These are phyloP conservation scores for Takifugu flavidus DNA, from an alignment of 2,113 vertebrate genomes.

Conservation along the genomic window DNA sequence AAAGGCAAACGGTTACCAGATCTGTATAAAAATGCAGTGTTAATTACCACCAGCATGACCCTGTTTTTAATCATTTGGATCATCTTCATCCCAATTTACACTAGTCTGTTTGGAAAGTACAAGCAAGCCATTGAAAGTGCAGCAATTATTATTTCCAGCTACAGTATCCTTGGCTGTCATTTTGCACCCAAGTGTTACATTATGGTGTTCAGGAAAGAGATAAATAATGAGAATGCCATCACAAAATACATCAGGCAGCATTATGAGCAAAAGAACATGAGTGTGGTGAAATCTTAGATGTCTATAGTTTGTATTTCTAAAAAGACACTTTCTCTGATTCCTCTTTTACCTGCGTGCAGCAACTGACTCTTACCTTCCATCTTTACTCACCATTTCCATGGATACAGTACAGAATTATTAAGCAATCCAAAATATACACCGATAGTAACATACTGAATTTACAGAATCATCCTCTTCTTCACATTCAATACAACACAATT, in stretches of 20 bases:
- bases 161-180: slow-evolving; percentile 78
- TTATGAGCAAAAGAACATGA: slow-evolving; percentile 37
- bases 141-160: slow-evolving; percentile 81
- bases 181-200: slow-evolving; percentile 85
- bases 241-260: slow-evolving; percentile 78
- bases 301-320: too few relatives aligned
- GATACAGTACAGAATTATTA: too few relatives aligned
- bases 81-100: slow-evolving; percentile 78
- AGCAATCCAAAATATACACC: too few relatives aligned
- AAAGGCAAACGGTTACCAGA: slow-evolving; percentile 60
- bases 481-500: too few relatives aligned
- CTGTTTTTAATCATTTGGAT: slow-evolving; percentile 71
- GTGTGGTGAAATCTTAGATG: slow-evolving; percentile 53
- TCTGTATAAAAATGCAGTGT: slow-evolving; percentile 61
- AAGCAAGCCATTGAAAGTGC: slow-evolving; percentile 75
- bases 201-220: slow-evolving; percentile 81
- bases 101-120: slow-evolving; percentile 72
- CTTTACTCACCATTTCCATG: too few relatives aligned
- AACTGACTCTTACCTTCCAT: too few relatives aligned
- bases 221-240: slow-evolving; percentile 83
- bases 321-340: too few relatives aligned
- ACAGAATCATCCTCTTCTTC: too few relatives aligned
- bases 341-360: too few relatives aligned
- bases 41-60: slow-evolving; percentile 57
- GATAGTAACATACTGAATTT: too few relatives aligned